Conservation (phyloP, 2,797 vertebrate species). For the Rhinella marina region DNA sequence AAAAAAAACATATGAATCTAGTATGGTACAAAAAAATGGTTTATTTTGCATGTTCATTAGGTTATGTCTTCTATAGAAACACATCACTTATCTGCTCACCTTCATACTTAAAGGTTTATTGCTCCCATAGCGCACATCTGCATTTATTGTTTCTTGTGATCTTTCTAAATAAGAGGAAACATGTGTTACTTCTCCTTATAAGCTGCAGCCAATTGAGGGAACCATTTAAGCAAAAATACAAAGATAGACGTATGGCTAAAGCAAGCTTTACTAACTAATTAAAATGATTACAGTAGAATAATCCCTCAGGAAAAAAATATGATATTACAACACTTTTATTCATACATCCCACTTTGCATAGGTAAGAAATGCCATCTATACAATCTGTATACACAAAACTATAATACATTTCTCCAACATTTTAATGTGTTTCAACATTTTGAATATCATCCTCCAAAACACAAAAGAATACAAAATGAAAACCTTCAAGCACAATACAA, state of each 20-base stretch:
- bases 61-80: neutral
- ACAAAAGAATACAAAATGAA: neutral
- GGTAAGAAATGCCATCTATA: slow-evolving; percentile 8
- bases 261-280: slow-evolving; percentile 31
- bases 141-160: slow-evolving; percentile 35
- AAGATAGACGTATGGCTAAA: neutral
- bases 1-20: neutral
- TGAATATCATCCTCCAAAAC: neutral
- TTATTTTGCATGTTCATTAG: neutral
- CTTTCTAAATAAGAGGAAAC: slow-evolving; percentile 33
- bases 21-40: neutral
- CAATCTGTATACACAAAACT: neutral
- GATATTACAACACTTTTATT: slow-evolving; percentile 21
- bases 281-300: slow-evolving; percentile 27
- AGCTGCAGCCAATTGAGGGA: neutral
- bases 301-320: slow-evolving; percentile 23
- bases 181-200: slow-evolving; percentile 7
- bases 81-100: slow-evolving; percentile 28
- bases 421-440: neutral
- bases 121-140: neutral
- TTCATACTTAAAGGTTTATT: slow-evolving; percentile 13
- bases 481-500: neutral
- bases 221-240: slow-evolving; percentile 4
- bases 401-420: neutral
- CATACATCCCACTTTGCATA: neutral